Evolutionary conservation across 2,888 invertebrate species (phyloP), one percentile per base, ranked within the genome.

Genomic region (Hypena proboscidalis): DNA sequence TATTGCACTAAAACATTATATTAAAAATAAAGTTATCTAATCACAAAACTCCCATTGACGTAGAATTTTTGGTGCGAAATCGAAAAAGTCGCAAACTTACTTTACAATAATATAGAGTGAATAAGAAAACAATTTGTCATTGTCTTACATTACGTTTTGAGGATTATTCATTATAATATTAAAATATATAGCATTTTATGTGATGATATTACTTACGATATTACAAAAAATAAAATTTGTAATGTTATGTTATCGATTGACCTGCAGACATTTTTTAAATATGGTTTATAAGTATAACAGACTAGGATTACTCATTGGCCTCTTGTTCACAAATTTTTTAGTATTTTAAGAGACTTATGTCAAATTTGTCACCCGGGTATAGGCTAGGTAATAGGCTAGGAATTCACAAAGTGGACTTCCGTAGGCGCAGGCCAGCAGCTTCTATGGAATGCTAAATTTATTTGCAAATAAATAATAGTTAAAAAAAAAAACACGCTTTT

Each of bases 1-100:
- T 73, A 80, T 81, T 81, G 79, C 80, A 80, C 78, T 80, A 71
- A 74, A 70, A 70, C 56, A 67, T 65, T 55, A 58, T 55, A 61
- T 55, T 61, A 63, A 61, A 54, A 67, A 64, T 63, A 66, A 67
- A 64, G 39, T 58, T 54, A 66, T 61, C 61, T 61, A 61, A 59
- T 63, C 64, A 61, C 64, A 47, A 63, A 55, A 63, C 44, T 50
- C 32, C 32, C 58, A 61, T 54, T 60, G 57, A 69, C 61, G 63
- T 64, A 42, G 36, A 59, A 67, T 71, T 74, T 75, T 71, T 75
- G 73, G 78, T 77, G 77, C 78, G 63, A 64, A 68, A 53, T 64
- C 40, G 46, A 56, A 55, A 60, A 54, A 52, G 39, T 58, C 53
- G 47, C 52, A 38, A 43, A 17, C 34, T 46, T 50, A 44, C 27